Conservation (phyloP, 2,888 invertebrate species). For the Ommatoiulus sabulosus region DNA sequence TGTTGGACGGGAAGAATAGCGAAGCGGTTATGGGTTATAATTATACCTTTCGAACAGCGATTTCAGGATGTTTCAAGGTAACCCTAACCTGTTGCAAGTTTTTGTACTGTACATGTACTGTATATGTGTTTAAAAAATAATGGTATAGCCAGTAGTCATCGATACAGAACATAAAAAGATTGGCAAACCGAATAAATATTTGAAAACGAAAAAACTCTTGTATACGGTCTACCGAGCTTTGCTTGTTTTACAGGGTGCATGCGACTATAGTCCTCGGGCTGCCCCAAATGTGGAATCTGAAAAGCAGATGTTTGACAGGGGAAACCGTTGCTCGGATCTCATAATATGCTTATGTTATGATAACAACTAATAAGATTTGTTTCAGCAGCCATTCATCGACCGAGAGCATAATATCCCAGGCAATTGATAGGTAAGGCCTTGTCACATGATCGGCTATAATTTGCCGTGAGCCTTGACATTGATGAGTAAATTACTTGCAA, state of each 20-base stretch:
- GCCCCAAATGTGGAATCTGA: background rate
- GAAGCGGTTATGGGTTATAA: too few relatives aligned
- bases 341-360: background rate
- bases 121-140: too few relatives aligned
- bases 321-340: background rate
- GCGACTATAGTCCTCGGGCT: background rate
- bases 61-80: too few relatives aligned
- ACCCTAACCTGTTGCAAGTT: too few relatives aligned
- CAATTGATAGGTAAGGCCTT: background rate
- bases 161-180: too few relatives aligned
- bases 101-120: too few relatives aligned
- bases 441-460: constrained; percentile 34
- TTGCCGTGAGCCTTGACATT: background rate
- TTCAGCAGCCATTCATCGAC: constrained; percentile 26
- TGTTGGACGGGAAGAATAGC: too few relatives aligned
- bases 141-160: too few relatives aligned
- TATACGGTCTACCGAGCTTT: too few relatives aligned
- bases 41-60: too few relatives aligned
- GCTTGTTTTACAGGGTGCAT: background rate
- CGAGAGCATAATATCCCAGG: background rate
- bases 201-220: too few relatives aligned
- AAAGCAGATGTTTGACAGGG: constrained; percentile 1
- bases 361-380: background rate
- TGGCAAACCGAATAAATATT: too few relatives aligned
- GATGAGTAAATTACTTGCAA: constrained; percentile 12